Percentiles rank a stretch among this genome's conserved stretches.
phyloP scores from a whole-genome alignment of 2,888 invertebrate genomes.

The Rapana venosa region DNA sequence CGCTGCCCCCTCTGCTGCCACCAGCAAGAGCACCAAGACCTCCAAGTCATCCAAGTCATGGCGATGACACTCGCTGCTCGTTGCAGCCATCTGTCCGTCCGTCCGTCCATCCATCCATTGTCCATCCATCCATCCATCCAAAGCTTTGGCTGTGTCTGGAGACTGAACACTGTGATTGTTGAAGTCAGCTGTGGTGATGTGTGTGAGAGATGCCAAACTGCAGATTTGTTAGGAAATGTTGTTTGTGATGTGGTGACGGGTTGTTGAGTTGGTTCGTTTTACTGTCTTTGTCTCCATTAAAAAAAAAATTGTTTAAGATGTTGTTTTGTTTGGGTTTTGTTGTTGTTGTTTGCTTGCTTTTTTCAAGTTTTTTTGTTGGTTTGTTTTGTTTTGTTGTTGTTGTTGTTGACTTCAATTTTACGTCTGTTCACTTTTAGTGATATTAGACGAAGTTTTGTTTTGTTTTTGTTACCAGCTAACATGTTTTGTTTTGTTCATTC shows the following conservation, averaged over 20 bases:
- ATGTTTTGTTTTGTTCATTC: no score
- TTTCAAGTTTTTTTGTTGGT: background rate
- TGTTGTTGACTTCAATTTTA: no score
- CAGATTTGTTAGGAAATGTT: background rate
- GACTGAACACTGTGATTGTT: background rate
- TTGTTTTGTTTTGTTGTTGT: no score
- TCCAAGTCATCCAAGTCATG: conserved; percentile 25
- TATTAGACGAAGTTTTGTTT: no score
- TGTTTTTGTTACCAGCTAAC: no score
- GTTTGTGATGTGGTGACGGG: no score
- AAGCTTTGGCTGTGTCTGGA: background rate
- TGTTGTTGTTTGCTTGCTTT: no score
- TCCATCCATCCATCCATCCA: no score
- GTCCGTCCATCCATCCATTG: background rate
- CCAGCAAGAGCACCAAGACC: background rate
- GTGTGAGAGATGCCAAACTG: background rate
- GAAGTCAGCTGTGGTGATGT: background rate
- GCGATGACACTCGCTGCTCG: conserved; percentile 15
- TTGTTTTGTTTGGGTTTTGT: no score
- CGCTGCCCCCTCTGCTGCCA: background rate
- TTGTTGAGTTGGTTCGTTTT: background rate
- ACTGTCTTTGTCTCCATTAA: no score
- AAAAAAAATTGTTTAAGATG: no score
- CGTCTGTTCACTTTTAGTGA: no score
- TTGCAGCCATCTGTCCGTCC: background rate